Conservation (phyloP, 2,797 vertebrate genomes). For the Sorex maritimensis region DNA sequence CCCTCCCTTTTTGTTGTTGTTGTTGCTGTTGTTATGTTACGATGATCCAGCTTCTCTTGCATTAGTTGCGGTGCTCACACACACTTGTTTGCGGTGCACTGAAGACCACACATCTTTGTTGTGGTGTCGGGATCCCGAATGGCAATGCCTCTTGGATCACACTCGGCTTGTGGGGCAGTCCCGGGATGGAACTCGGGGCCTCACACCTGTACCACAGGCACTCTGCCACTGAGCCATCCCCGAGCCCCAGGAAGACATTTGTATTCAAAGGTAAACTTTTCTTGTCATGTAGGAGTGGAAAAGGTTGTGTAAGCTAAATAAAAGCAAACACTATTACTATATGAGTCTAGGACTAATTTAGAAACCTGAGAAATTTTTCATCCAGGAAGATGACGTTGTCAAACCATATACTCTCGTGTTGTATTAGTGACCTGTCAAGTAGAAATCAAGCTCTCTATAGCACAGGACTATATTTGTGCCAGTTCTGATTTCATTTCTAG, state of each 20-base stretch:
- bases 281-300: conserved; percentile 1
- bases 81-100: too few relatives aligned
- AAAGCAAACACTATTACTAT: not conserved
- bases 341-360: not conserved
- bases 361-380: not conserved
- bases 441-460: not conserved
- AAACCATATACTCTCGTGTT: not conserved
- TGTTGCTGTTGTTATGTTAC: too few relatives aligned
- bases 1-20: too few relatives aligned
- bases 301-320: not conserved
- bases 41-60: too few relatives aligned
- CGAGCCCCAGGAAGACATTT: conserved; percentile 16
- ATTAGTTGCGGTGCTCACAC: too few relatives aligned
- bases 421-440: not conserved
- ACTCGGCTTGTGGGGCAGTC: too few relatives aligned
- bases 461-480: not conserved
- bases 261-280: conserved; percentile 23
- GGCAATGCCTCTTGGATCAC: too few relatives aligned
- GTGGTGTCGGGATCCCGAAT: too few relatives aligned
- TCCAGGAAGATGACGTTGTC: not conserved
- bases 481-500: not conserved
- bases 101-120: too few relatives aligned
- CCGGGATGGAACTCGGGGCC: too few relatives aligned
- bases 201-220: too few relatives aligned
- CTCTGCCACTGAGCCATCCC: too few relatives aligned